phyloP scores from a whole-genome alignment of 1,140 invertebrate genomes.

The Hylaeus volcanicus region DNA sequence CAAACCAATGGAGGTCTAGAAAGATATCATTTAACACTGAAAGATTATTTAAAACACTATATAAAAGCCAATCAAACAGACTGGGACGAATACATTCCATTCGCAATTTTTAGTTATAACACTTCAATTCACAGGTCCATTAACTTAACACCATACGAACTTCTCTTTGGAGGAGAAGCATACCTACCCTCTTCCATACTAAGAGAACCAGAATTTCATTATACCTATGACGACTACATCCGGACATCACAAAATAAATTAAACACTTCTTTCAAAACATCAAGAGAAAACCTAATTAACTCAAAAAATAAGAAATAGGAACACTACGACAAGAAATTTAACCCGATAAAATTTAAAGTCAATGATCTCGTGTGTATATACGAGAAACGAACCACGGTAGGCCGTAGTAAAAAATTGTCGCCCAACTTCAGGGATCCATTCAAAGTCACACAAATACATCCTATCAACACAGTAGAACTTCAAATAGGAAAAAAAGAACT shows the following conservation, averaged over 20 bases:
- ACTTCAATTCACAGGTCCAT: conserved; percentile 75
- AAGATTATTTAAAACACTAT: conserved; percentile 66
- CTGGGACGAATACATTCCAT: conserved; percentile 77
- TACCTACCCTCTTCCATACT: conserved; percentile 59
- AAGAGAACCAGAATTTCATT: neutral
- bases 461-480: neutral
- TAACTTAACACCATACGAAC: conserved; percentile 73
- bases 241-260: neutral
- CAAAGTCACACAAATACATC: neutral
- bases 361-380: neutral
- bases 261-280: neutral
- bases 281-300: neutral
- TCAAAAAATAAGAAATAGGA: neutral
- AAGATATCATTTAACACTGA: conserved; percentile 73
- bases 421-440: neutral
- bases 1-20: conserved; percentile 71
- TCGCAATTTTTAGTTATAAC: conserved; percentile 78
- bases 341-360: neutral
- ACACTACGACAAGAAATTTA: neutral
- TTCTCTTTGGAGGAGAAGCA: conserved; percentile 76
- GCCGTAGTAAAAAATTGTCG: neutral
- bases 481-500: neutral
- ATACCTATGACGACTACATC: conserved; percentile 2
- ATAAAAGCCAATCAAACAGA: conserved; percentile 67
- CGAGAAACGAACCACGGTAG: neutral